Evolutionary conservation across 2,113 vertebrate species (phyloP), one percentile per base, ranked within the genome.

Genomic region (Tapirus terrestris): DNA sequence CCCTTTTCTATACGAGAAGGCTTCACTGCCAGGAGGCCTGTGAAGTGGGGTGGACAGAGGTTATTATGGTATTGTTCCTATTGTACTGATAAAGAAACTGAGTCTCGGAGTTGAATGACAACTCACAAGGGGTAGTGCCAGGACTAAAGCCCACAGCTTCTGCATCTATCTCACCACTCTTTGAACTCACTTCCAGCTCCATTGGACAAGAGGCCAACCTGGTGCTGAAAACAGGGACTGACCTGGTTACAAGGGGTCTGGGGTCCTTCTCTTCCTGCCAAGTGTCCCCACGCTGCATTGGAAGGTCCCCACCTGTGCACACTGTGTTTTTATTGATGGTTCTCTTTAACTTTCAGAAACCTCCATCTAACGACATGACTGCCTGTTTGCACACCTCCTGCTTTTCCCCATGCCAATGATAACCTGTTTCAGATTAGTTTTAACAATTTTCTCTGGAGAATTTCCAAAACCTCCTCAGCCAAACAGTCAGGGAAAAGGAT

Each of bases 391-490:
- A 85, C 20, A 36, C 65, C 70, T 70, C n/a, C 20, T 1, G 13
- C 89, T 67, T 39, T 48, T 25, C 53, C 51, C 12, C 18, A 6
- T 4, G 67, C 77, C 72, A 67, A 8, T 36, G 70, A 97, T 20
- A 89, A 92, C 63, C 80, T 93, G 89, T 39, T 88, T 86, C 39
- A 23, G 63, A 87, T 96, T 77, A 51, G 31, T 51, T 53, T 51
- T 77, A 86, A 94, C 65, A 80, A 29, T 89, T 92, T 96, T 94
- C 79, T 90, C 88, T 89, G 67, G 73, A 92, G 33, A 43, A 17
- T 90, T 86, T 96, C 84, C 84, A 77, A 89, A 96, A 51, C n/a
- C 51, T 96, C 25, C 27, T 76, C 45, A 73, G 39, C 29, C 60
- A 61, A 53, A 90, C 58, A 68, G 2, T 17, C 36, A 67, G 45